These are phyloP conservation scores for Blastomussa wellsi DNA, from an alignment of 92 coral and sea anemone genomes.

Conservation along the genomic window DNA sequence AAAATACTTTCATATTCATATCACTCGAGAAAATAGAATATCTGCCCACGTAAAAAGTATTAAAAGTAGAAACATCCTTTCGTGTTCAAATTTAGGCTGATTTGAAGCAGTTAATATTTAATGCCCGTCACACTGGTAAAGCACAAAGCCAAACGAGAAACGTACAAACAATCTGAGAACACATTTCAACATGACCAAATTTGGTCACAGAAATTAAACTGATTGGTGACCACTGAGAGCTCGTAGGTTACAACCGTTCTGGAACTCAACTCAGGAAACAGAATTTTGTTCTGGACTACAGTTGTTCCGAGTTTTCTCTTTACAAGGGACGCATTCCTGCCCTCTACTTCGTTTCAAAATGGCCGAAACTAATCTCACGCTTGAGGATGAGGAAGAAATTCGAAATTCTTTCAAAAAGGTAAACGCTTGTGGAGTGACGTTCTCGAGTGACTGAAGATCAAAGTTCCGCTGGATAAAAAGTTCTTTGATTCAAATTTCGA, in stretches of 20 bases:
- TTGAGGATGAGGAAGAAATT: conserved; percentile 37
- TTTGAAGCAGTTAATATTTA: conserved; percentile 42
- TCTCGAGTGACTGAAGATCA: not conserved
- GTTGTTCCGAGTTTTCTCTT: not conserved
- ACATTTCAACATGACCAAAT: conserved; percentile 19
- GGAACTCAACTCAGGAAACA: conserved; percentile 27
- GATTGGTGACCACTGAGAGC: conserved; percentile 25
- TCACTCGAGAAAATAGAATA: not conserved
- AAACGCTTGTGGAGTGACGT: not conserved
- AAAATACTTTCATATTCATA: not conserved
- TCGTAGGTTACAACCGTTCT: not conserved
- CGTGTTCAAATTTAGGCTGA: conserved; percentile 25
- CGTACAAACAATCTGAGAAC: not conserved
- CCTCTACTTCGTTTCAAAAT: not conserved
- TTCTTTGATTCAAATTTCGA: no score
- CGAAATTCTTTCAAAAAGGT: conserved; percentile 47
- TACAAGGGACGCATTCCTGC: not conserved
- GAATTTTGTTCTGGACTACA: not conserved
- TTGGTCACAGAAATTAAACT: conserved; percentile 16
- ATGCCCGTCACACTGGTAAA: not conserved
- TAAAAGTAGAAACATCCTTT: not conserved
- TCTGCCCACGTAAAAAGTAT: conserved; percentile 3
- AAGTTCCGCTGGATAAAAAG: no score
- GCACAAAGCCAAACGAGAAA: not conserved
- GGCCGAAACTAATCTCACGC: conserved; percentile 35